Conservation (phyloP, 2,113 vertebrate genomes). For the Menura novaehollandiae region DNA sequence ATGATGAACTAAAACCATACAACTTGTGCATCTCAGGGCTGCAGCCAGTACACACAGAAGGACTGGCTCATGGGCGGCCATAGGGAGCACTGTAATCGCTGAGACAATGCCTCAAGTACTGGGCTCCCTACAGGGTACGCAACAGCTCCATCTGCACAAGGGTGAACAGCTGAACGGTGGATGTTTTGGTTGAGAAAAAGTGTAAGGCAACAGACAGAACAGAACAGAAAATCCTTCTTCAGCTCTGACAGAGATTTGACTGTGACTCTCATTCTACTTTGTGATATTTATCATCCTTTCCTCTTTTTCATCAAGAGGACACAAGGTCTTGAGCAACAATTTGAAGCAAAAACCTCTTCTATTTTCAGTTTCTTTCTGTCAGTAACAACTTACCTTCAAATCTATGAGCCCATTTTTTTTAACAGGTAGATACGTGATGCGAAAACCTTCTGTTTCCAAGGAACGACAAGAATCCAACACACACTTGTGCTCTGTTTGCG, state of each 20-base stretch:
- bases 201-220: background rate
- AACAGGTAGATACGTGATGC: conserved; percentile 90
- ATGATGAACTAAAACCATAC: rapidly evolving
- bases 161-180: background rate
- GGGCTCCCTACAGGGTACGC: background rate
- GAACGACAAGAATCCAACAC: conserved; percentile 94
- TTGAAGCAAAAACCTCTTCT: background rate
- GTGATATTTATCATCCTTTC: background rate
- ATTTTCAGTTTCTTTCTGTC: background rate
- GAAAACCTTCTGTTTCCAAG: conserved; percentile 91
- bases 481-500: conserved; percentile 96
- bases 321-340: background rate
- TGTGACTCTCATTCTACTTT: background rate
- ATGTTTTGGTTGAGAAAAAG: background rate
- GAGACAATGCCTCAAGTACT: background rate
- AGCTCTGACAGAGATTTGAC: background rate
- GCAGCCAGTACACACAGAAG: background rate
- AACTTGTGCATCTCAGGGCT: background rate
- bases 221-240: background rate
- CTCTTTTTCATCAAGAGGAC: background rate
- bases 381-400: conserved; percentile 77
- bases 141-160: background rate
- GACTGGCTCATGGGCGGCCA: background rate
- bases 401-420: conserved; percentile 86
- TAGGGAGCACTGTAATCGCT: background rate